phyloP scores from a whole-genome alignment of 2,888 invertebrate genomes.

The Seira sanloemensis region DNA sequence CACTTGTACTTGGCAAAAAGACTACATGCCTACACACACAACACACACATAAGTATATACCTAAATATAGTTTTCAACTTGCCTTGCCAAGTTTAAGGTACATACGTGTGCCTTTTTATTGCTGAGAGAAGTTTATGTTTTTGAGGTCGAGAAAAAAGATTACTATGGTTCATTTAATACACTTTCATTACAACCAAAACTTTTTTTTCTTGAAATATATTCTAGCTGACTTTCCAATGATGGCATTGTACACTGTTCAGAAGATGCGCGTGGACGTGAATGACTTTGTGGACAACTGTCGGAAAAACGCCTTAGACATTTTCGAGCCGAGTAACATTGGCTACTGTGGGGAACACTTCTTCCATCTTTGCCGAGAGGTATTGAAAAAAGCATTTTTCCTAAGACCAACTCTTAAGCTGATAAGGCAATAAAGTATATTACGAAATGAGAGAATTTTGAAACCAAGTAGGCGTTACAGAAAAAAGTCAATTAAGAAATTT shows the following conservation, averaged over 20 bases:
- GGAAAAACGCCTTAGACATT: constrained; percentile 88
- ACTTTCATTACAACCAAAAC: background rate
- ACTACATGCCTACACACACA: too few relatives aligned
- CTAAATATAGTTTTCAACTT: too few relatives aligned
- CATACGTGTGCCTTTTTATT: too few relatives aligned
- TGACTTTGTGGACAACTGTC: constrained; percentile 89
- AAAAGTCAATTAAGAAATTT: too few relatives aligned
- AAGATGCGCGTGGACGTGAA: constrained; percentile 90
- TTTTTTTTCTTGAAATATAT: constrained; percentile 56
- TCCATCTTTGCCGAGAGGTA: constrained; percentile 89
- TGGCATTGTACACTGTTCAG: constrained; percentile 93
- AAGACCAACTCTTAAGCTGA: background rate
- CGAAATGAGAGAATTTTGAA: too few relatives aligned
- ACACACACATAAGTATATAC: too few relatives aligned
- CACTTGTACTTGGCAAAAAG: too few relatives aligned
- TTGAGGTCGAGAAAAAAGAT: background rate
- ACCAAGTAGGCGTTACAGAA: too few relatives aligned
- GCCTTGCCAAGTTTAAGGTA: too few relatives aligned
- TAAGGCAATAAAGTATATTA: too few relatives aligned
- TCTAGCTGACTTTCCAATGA: constrained; percentile 92
- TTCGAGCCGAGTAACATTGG: constrained; percentile 88
- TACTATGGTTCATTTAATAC: background rate
- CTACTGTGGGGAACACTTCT: constrained; percentile 90
- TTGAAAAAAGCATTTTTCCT: background rate
- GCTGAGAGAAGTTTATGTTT: too few relatives aligned